Base-by-base conservation (phyloP, 2,797 vertebrate species). In the Danionella dracula region DNA sequence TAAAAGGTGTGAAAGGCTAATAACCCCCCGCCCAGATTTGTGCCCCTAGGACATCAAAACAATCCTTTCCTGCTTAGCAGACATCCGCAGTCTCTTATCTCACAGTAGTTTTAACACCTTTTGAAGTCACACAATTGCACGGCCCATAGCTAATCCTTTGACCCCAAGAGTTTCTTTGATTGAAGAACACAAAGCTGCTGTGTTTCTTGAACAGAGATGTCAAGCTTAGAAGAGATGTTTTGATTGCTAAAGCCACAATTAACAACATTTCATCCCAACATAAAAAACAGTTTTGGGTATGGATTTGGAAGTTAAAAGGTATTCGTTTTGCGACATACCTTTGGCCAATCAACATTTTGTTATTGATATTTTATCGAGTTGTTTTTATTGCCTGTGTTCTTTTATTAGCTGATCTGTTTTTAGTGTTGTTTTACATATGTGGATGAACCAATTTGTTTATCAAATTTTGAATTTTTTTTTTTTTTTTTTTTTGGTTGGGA, bases 141-240 rank as follows among this genome's bases (percentile, higher is more conserved):
- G 42, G 54, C 54, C 71, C 50, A 57, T 37, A 65, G 66, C 64
- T 68, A 68, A 68, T 76, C 64, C 55, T 68, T 56, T 71, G 71
- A 71, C 71, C 68, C 37, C 1, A 20, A 42, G 49, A 55, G 42
- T 68, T 56, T 51, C 49, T 76, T 73, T 71, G 58, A 76, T 65
- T 64, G 59, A 55, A 37, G 19, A 45, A 56, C 11, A 44, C 70
- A 41, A 63, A 57, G 58, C 74, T 64, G 37, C 40, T 71, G 72
- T 54, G 46, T 60, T 72, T 63, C 57, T 70, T 54, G 66, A 66
- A 72, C 38, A 66, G 57, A 72, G 57, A 70, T 20, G 62, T 48
- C 59, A 53, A 59, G 58, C 45, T 42, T 59, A 73, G 64, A 76
- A 63, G 40, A 10, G 48, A 41, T 64, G 44, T 27, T 58, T 64